Evolutionary conservation across 2,113 vertebrate genomes (phyloP).

Genomic region (Lasiurus borealis): DNA sequence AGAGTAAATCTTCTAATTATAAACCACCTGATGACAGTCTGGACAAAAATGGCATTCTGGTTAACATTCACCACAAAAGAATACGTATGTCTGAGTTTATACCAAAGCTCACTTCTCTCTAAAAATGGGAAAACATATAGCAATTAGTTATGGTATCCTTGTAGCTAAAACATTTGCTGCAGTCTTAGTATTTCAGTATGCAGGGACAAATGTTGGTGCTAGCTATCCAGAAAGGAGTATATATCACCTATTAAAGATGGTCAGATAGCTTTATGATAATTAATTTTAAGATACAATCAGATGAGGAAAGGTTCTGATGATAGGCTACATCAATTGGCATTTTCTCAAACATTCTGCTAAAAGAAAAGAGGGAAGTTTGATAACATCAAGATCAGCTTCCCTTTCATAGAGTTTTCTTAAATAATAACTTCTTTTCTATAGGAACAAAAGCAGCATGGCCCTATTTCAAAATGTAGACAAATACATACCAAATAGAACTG

Average conservation of each 20-base stretch:
- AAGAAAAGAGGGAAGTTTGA: slow-evolving; percentile 89
- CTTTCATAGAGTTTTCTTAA: slow-evolving; percentile 85
- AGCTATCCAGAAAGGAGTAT: slow-evolving; percentile 24
- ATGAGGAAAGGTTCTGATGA: slow-evolving; percentile 79
- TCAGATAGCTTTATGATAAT: slow-evolving; percentile 71
- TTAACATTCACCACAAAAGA: slow-evolving; percentile 61
- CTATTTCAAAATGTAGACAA: slow-evolving; percentile 69
- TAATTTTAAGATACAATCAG: slow-evolving; percentile 76
- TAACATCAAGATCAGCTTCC: slow-evolving; percentile 85
- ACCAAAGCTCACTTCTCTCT: not conserved
- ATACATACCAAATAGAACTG: slow-evolving; percentile 58
- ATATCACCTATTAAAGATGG: not conserved
- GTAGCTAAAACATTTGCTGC: slow-evolving; percentile 22
- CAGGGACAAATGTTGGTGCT: not conserved
- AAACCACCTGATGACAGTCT: slow-evolving; percentile 52
- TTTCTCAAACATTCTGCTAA: slow-evolving; percentile 86
- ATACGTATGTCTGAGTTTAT: slow-evolving; percentile 51
- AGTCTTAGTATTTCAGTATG: not conserved
- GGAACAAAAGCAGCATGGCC: slow-evolving; percentile 77
- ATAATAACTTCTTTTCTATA: slow-evolving; percentile 85
- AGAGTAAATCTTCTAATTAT: slow-evolving; percentile 72
- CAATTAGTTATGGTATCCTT: slow-evolving; percentile 13
- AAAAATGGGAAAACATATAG: not conserved
- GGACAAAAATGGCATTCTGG: slow-evolving; percentile 65
- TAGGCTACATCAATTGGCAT: slow-evolving; percentile 83